A percentile compares a stretch with the other conserved stretches of the same genome.
These are phyloP conservation scores for Psammodynastes pulverulentus DNA, from an alignment of 2,113 vertebrate species.

Conservation along the genomic window DNA sequence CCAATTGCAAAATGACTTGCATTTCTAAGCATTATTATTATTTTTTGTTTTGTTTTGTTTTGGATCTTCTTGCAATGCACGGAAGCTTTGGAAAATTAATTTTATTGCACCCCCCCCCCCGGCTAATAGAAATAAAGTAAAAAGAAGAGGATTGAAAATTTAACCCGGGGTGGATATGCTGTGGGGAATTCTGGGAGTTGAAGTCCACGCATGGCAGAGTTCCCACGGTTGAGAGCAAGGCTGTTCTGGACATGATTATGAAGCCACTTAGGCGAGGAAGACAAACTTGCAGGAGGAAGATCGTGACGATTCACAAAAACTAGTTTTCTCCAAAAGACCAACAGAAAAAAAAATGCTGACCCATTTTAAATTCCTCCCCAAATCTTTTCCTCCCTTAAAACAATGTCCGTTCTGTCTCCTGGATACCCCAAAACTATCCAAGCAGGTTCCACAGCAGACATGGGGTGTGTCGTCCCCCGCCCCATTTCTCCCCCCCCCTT, in stretches of 20 bases:
- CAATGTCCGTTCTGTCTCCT: not conserved
- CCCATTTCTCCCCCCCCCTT: not conserved
- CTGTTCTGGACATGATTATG: not conserved
- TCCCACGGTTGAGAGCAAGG: too few relatives aligned
- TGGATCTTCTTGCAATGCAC: not conserved
- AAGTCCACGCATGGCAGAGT: not conserved
- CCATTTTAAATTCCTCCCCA: not conserved
- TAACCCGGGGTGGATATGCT: not conserved
- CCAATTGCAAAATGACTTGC: not conserved
- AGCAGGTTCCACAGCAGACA: not conserved
- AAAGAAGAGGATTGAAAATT: not conserved
- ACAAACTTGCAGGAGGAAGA: not conserved
- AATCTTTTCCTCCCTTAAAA: not conserved
- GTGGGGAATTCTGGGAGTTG: not conserved
- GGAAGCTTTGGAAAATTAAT: not conserved
- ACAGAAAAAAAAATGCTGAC: not conserved
- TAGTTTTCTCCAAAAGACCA: not conserved
- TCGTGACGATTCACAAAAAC: accelerated
- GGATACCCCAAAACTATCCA: not conserved
- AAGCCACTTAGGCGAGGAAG: not conserved
- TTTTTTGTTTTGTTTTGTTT: not conserved
- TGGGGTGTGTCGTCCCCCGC: too few relatives aligned
- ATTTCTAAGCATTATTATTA: not conserved
- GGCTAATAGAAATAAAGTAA: not conserved
- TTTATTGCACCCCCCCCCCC: not conserved